phyloP scores from a whole-genome alignment of 2,888 invertebrate species.

The Ctenicera cuprea region DNA sequence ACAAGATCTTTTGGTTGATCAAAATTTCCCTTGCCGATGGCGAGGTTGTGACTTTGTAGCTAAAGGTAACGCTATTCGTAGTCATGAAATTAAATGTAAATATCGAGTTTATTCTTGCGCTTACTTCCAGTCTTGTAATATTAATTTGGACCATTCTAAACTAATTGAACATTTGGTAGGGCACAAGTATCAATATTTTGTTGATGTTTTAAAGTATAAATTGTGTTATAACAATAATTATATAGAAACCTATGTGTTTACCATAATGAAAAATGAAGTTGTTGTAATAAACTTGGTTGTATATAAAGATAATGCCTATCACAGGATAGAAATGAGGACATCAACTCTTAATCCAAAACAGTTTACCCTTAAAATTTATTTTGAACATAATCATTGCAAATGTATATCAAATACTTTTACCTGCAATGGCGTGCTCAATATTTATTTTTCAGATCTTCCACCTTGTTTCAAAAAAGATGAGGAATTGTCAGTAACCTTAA shows the following conservation, averaged over 20 bases:
- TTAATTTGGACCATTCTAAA: conserved; percentile 5
- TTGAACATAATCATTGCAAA: conserved; percentile 38
- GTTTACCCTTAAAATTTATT: not conserved
- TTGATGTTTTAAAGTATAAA: not conserved
- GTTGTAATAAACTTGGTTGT: not conserved
- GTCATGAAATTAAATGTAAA: conserved; percentile 26
- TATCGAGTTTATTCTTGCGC: conserved; percentile 31
- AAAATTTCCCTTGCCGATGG: conserved; percentile 37
- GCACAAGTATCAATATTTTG: conserved; percentile 11
- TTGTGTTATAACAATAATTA: not conserved
- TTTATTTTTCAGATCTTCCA: conserved; percentile 18
- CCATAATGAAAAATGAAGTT: conserved; percentile 12
- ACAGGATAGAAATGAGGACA: not conserved
- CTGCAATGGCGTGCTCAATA: not conserved
- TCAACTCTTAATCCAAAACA: not conserved
- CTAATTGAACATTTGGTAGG: conserved; percentile 17
- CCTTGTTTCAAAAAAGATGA: conserved; percentile 34
- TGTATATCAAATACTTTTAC: conserved; percentile 18
- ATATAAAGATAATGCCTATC: not conserved
- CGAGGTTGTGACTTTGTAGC: conserved; percentile 18
- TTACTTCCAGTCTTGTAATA: conserved; percentile 4
- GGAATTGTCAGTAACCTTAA: not conserved
- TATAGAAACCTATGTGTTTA: conserved; percentile 16
- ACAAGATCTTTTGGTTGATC: not conserved
- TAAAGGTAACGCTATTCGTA: conserved; percentile 12